Percentiles rank a stretch among this genome's conserved stretches.
These are phyloP conservation scores for Pangasius larnaudii DNA, from an alignment of 2,797 vertebrate genomes.

Conservation along the genomic window DNA sequence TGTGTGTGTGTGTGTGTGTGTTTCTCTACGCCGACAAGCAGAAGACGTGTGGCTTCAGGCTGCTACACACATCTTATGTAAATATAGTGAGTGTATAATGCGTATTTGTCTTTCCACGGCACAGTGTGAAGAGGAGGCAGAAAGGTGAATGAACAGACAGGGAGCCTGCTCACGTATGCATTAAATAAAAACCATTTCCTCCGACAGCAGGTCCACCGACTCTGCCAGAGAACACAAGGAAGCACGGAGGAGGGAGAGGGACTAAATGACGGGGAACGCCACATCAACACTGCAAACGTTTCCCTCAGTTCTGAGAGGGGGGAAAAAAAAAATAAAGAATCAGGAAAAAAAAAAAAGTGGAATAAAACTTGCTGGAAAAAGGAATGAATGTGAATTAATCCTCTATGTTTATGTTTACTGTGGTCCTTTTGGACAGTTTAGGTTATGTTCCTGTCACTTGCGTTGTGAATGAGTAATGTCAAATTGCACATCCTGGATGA, in stretches of 20 bases:
- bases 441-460: neutral
- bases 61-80: constrained; percentile 39
- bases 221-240: constrained; percentile 47
- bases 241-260: constrained; percentile 41
- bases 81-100: constrained; percentile 53
- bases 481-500: neutral
- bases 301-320: neutral
- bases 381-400: neutral
- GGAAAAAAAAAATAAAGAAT: too few relatives aligned
- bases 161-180: constrained; percentile 68
- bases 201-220: constrained; percentile 58
- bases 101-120: constrained; percentile 31
- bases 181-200: constrained; percentile 69
- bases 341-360: too few relatives aligned
- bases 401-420: neutral
- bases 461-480: neutral
- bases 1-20: neutral
- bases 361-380: neutral
- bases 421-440: too few relatives aligned
- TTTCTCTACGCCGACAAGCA: neutral
- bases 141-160: constrained; percentile 54
- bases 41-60: constrained; percentile 14
- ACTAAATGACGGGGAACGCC: constrained; percentile 54
- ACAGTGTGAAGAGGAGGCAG: constrained; percentile 43
- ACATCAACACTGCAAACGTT: constrained; percentile 4